Percentiles rank a stretch among this genome's conserved stretches.
phyloP scores from a whole-genome alignment of 2,888 invertebrate genomes.

The Adineta ricciae region DNA sequence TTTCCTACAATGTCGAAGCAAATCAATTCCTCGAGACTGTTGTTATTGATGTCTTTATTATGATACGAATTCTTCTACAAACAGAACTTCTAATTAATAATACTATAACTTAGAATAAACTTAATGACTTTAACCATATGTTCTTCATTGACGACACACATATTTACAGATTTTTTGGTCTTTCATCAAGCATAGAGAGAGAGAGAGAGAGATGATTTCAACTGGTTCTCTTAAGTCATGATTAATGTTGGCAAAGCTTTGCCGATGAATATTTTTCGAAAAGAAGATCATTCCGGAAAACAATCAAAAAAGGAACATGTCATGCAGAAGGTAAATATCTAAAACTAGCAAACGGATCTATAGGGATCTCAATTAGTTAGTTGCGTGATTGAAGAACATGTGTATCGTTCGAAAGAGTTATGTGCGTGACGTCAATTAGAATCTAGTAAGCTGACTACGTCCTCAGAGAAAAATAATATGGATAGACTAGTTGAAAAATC shows the following conservation, averaged over 20 bases:
- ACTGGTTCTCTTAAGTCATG: background rate
- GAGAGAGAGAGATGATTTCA: background rate
- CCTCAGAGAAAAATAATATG: background rate
- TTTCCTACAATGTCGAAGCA: background rate
- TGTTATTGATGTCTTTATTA: background rate
- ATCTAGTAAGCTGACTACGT: background rate
- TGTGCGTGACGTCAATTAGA: conserved; percentile 9
- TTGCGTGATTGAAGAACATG: background rate
- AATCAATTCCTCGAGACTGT: background rate
- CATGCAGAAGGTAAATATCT: background rate
- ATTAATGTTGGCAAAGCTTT: background rate
- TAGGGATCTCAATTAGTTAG: conserved; percentile 11
- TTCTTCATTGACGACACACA: background rate
- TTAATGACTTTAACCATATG: background rate
- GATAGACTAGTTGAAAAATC: background rate
- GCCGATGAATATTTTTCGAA: background rate
- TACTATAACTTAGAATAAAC: background rate
- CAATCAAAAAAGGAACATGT: background rate
- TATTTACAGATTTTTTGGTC: background rate
- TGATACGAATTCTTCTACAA: background rate
- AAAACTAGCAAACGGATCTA: background rate
- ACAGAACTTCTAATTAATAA: background rate
- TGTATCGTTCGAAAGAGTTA: background rate
- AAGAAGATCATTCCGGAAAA: background rate
- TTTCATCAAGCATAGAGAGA: background rate